phyloP scores from a whole-genome alignment of 2,113 vertebrate species.

The Actenoides lindsayi region DNA sequence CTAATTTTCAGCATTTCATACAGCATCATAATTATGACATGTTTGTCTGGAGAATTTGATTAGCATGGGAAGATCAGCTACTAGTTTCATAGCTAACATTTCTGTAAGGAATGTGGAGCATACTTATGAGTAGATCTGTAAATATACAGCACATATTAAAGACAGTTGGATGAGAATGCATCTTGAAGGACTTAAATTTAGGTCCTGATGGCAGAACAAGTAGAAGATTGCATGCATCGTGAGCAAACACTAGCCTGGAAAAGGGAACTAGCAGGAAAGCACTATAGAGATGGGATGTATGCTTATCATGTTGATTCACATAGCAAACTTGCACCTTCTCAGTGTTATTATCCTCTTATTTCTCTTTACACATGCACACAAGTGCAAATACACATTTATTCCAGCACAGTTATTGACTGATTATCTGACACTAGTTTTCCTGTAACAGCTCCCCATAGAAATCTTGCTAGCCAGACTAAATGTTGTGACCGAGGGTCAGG shows the following conservation, averaged over 20 bases:
- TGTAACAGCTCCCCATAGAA: not conserved
- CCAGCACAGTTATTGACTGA: not conserved
- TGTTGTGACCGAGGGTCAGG: not conserved
- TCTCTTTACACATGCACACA: not conserved
- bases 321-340: not conserved
- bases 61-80: not conserved
- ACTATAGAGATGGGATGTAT: not conserved
- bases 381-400: not conserved
- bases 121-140: not conserved
- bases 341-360: not conserved
- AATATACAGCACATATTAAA: not conserved
- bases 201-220: not conserved
- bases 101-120: not conserved
- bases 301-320: not conserved
- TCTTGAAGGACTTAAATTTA: not conserved
- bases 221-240: not conserved
- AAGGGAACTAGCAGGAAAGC: not conserved
- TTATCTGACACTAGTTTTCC: not conserved
- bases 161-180: not conserved
- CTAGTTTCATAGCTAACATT: not conserved
- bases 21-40: not conserved
- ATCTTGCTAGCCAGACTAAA: not conserved
- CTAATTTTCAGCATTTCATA: not conserved
- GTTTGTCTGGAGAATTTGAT: not conserved
- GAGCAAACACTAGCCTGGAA: not conserved